Evolutionary conservation across 23 tunicate species (phyloP), one percentile per base, ranked within the genome.

Genomic region (Trididemnum nubilum): DNA sequence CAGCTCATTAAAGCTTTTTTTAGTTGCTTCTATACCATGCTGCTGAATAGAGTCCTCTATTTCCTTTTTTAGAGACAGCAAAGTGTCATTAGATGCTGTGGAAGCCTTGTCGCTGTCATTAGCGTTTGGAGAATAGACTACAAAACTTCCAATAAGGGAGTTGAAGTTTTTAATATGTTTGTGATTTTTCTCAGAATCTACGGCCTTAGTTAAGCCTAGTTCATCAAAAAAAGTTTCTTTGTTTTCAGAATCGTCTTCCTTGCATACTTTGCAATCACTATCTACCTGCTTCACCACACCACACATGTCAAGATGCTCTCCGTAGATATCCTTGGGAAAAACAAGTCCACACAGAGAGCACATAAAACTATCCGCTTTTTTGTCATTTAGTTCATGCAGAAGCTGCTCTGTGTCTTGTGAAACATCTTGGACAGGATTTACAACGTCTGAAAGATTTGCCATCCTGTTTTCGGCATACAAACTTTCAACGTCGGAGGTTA

Each of bases 261-360:
- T 50, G 28, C 86, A 71, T 2, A 70, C 1, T 33, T 82, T 71
- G 67, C 86, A 82, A 51, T 25, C 29, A 1, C 29, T 38, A 0
- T 35, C 39, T 51, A 15, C n/a, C 19, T 37, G 29, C 19, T 33
- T 51, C 1, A 34, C 61, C 24, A 57, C 50, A 25, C 67, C 67
- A 50, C 86, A 82, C 28, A n/a, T 34, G n/a, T n/a, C 1, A 0
- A n/a, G 23, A 50, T 82, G 86, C 22, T 70, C 67, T 5, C 2
- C 69, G 36, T 60, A 49, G 26, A 5, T 0, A 1, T 33, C 36
- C 21, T 82, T 71, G 32, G 44, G 33, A 69, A 82, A 82, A 32
- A 82, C 37, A n/a, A 66, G 51, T 21, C 86, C 86, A 69, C 86
- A 82, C 30, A 18, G 19, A 0, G 38, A 29, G 30, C 81, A 77